Percentiles rank a stretch among this genome's conserved stretches.
Evolutionary conservation across 1,140 invertebrate species (phyloP).

Genomic region (Branchinecta lindahli): DNA sequence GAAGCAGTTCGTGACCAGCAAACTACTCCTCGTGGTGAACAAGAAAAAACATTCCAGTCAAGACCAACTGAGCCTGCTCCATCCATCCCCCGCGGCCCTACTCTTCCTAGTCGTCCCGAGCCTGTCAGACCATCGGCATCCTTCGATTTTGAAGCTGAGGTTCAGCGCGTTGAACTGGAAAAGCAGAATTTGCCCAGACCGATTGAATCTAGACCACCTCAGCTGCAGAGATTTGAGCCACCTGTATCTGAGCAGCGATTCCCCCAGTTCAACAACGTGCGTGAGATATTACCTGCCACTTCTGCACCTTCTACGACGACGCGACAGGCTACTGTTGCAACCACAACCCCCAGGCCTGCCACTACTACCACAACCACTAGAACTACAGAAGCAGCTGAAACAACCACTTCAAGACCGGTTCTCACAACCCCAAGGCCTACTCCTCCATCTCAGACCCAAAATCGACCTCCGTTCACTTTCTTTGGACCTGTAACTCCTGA

Average conservation of each 20-base stretch:
- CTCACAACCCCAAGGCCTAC: conserved; percentile 19
- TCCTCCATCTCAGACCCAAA: conserved; percentile 20
- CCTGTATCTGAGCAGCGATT: no score
- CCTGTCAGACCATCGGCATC: neutral
- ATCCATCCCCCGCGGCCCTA: neutral
- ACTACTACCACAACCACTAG: conserved; percentile 34
- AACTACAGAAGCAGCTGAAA: conserved; percentile 17
- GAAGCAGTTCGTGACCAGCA: no score
- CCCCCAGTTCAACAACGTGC: no score
- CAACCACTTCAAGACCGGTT: conserved; percentile 16
- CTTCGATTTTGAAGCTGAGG: conserved; percentile 16
- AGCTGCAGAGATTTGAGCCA: no score
- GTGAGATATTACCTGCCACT: no score
- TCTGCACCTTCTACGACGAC: no score
- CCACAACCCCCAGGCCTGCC: conserved; percentile 24
- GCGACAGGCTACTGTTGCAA: conserved; percentile 35
- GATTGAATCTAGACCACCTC: no score
- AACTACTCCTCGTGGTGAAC: no score
- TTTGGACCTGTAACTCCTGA: conserved; percentile 52
- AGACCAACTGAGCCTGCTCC: neutral
- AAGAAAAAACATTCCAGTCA: no score
- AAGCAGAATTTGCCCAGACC: neutral
- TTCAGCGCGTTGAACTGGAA: neutral
- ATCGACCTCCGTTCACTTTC: conserved; percentile 13
- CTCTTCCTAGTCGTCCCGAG: neutral